Evolutionary conservation across 2,113 vertebrate species (phyloP).

Genomic region (Pangasianodon hypophthalmus): DNA sequence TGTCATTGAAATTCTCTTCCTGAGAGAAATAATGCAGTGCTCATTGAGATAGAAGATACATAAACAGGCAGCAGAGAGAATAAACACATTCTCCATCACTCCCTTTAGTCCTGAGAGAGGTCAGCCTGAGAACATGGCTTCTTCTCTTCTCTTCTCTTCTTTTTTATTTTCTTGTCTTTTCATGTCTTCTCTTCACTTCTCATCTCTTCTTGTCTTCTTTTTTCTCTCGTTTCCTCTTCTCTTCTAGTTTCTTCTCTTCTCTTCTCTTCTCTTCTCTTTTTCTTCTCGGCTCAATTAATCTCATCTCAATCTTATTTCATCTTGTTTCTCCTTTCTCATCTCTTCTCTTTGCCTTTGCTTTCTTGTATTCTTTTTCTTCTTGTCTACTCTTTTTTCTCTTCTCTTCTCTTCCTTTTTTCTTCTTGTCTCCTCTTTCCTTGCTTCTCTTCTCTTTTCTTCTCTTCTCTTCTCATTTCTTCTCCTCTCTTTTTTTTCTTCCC

Average conservation of each 20-base stretch:
- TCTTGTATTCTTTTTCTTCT: background rate
- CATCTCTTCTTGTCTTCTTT: background rate
- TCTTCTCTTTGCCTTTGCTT: no score
- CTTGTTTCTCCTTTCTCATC: background rate
- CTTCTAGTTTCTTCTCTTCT: background rate
- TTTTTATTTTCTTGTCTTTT: background rate
- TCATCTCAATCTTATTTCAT: background rate
- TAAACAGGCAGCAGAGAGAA: conserved; percentile 54
- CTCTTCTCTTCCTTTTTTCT: background rate
- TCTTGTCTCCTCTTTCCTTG: background rate
- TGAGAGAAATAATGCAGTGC: conserved; percentile 57
- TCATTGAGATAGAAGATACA: conserved; percentile 61
- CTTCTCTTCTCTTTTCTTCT: background rate
- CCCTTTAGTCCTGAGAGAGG: conserved; percentile 45
- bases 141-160: conserved; percentile 29
- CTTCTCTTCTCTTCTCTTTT: background rate
- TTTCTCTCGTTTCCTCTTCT: background rate
- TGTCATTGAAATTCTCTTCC: conserved; percentile 58
- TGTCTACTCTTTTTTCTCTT: background rate
- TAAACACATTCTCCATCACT: conserved; percentile 57
- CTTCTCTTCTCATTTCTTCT: background rate
- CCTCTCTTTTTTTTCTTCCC: background rate
- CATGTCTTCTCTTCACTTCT: background rate
- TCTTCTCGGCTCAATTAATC: background rate
- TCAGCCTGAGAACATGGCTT: conserved; percentile 38